These are phyloP conservation scores for Dufourea novaeangliae DNA, from an alignment of 1,140 invertebrate species.

Conservation along the genomic window DNA sequence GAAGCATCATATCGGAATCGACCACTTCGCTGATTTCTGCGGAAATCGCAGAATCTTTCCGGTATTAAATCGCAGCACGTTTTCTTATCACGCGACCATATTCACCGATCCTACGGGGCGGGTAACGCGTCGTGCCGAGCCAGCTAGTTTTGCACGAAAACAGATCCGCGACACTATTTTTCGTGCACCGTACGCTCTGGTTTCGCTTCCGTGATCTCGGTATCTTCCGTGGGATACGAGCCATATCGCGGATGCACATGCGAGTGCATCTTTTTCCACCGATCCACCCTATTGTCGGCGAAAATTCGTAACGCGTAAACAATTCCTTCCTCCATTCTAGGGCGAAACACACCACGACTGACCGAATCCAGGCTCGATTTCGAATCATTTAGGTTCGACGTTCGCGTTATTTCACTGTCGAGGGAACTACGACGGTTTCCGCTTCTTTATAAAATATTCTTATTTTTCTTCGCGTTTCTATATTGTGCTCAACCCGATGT, in stretches of 20 bases:
- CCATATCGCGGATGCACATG: slow-evolving; percentile 23
- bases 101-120: slow-evolving; percentile 37
- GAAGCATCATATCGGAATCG: slow-evolving; percentile 46
- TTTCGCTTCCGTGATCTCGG: slow-evolving; percentile 31
- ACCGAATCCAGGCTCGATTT: no score
- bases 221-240: slow-evolving; percentile 31
- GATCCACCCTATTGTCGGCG: not conserved
- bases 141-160: slow-evolving; percentile 63
- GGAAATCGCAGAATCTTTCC: slow-evolving; percentile 56
- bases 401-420: no score
- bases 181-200: slow-evolving; percentile 42
- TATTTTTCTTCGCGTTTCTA: no score
- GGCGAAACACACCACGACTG: not conserved
- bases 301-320: slow-evolving; percentile 45
- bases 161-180: slow-evolving; percentile 59
- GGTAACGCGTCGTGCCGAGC: slow-evolving; percentile 59
- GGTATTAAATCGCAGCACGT: slow-evolving; percentile 66
- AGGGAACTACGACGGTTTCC: no score
- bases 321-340: slow-evolving; percentile 18
- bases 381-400: not conserved
- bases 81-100: slow-evolving; percentile 61
- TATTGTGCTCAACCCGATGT: no score
- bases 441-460: no score
- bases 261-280: not conserved
- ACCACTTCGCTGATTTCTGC: slow-evolving; percentile 54